These are phyloP conservation scores for Temnothorax unifasciatus DNA, from an alignment of 2,888 invertebrate genomes.

Conservation along the genomic window DNA sequence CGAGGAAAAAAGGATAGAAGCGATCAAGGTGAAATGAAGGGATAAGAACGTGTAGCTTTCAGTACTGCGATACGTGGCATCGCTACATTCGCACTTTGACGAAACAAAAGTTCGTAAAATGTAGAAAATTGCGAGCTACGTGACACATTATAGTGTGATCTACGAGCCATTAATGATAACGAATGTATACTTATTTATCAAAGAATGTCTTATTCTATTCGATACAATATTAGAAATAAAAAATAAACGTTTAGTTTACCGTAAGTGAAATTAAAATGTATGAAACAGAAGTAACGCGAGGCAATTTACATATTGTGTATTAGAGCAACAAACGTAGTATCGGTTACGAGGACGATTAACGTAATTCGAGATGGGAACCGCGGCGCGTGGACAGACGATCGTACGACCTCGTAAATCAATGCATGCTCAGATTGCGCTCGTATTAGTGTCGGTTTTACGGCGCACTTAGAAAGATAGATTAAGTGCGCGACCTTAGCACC, in stretches of 20 bases:
- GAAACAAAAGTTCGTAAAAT: slow-evolving; percentile 24
- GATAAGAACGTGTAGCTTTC: slow-evolving; percentile 12
- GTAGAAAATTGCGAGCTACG: slow-evolving; percentile 1
- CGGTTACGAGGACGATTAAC: slow-evolving; percentile 61
- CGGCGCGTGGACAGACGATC: slow-evolving; percentile 76
- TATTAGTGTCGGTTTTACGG: slow-evolving; percentile 84
- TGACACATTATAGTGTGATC: not conserved
- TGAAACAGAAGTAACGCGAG: not conserved
- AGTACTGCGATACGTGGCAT: slow-evolving; percentile 29
- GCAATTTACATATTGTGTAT: slow-evolving; percentile 16
- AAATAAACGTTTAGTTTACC: not conserved
- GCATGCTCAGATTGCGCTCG: slow-evolving; percentile 82
- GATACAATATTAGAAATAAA: not conserved
- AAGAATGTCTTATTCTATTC: not conserved
- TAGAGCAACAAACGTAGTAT: slow-evolving; percentile 55
- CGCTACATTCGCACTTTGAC: slow-evolving; percentile 6
- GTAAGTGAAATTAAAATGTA: not conserved
- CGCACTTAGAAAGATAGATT: slow-evolving; percentile 78
- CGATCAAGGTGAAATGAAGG: slow-evolving; percentile 26
- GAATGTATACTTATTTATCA: not conserved
- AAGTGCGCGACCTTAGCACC: slow-evolving; percentile 66
- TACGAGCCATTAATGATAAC: not conserved
- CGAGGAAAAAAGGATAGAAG: slow-evolving; percentile 23
- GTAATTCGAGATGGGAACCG: slow-evolving; percentile 63
- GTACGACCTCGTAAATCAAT: slow-evolving; percentile 82